phyloP scores from a whole-genome alignment of 2,797 vertebrate species.

The Periparus ater region DNA sequence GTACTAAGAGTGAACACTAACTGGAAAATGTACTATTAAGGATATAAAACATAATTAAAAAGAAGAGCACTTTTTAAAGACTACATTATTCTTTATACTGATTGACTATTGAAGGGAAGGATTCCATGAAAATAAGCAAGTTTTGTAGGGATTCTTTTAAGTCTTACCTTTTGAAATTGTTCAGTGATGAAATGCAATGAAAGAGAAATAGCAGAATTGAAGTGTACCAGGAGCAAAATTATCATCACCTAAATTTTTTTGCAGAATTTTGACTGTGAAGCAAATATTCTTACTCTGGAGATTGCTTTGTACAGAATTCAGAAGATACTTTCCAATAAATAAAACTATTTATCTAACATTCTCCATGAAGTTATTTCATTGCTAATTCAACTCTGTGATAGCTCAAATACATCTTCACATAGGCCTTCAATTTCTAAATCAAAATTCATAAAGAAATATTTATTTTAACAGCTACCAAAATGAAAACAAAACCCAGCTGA shows the following conservation, averaged over 20 bases:
- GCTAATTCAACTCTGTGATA: not conserved
- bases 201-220: not conserved
- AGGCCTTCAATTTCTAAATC: not conserved
- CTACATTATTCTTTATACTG: not conserved
- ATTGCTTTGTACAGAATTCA: not conserved
- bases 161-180: not conserved
- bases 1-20: not conserved
- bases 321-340: not conserved
- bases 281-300: not conserved
- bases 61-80: not conserved
- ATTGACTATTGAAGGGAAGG: not conserved
- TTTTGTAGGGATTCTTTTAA: not conserved
- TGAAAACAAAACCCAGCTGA: not conserved
- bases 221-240: not conserved
- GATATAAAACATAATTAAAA: not conserved
- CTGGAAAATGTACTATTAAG: not conserved
- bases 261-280: not conserved
- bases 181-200: not conserved
- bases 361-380: not conserved
- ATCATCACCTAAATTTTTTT: not conserved
- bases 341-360: not conserved
- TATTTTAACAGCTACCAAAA: not conserved
- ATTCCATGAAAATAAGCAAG: not conserved
- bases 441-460: not conserved
- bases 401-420: not conserved